Conservation (phyloP, 2,888 invertebrate species). For the Ephialtes manifestator region DNA sequence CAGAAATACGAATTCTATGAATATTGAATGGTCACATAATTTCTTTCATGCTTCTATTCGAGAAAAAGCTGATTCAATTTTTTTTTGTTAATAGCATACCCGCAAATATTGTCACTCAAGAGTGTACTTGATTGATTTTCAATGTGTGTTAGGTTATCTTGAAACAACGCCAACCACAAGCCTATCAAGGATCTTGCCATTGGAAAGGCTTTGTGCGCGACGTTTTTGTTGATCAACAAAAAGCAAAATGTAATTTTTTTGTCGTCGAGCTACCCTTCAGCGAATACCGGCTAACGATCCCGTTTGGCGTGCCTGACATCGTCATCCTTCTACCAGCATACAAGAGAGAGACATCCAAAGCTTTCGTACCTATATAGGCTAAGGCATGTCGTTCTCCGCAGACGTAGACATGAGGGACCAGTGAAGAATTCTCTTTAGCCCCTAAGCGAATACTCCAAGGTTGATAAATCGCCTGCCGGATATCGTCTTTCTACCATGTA, state of each 20-base stretch:
- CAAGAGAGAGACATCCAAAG: conserved; percentile 23
- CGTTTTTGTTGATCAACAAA: neutral
- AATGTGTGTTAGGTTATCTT: neutral
- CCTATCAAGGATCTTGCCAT: neutral
- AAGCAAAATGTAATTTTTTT: neutral
- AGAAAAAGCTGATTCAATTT: neutral
- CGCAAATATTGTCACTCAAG: neutral
- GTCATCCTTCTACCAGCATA: conserved; percentile 11
- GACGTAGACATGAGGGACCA: conserved; percentile 35
- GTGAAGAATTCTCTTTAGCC: conserved; percentile 46
- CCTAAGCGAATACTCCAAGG: conserved; percentile 56
- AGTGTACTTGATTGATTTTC: conserved; percentile 7
- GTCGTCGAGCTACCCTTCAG: neutral
- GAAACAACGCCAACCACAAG: neutral
- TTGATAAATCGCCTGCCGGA: conserved; percentile 66
- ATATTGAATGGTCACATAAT: neutral
- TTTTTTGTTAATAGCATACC: neutral
- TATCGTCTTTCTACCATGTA: conserved; percentile 53
- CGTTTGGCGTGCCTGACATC: conserved; percentile 31
- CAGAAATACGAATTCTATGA: neutral
- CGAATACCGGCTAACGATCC: conserved; percentile 51
- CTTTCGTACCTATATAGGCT: neutral
- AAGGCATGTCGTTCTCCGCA: conserved; percentile 16
- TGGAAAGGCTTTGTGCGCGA: too few species aligned
- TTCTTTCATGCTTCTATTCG: neutral